Conservation (phyloP, 1,140 invertebrate species). For the Polyergus mexicanus region DNA sequence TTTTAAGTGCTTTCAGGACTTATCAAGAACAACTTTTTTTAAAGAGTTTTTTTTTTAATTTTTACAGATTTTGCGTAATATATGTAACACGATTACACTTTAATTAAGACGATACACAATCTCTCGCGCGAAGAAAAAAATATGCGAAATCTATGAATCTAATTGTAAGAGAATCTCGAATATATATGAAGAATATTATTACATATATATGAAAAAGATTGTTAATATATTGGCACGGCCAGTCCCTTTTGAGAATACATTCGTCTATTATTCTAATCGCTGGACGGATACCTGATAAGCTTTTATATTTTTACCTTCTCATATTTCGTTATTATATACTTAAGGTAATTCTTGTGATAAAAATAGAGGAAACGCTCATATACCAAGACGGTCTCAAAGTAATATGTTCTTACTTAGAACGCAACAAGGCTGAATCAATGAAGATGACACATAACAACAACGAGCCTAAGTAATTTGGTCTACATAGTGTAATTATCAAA, state of each 20-base stretch:
- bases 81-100: neutral
- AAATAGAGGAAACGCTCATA: constrained; percentile 12
- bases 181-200: constrained; percentile 30
- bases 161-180: constrained; percentile 18
- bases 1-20: neutral
- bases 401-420: constrained; percentile 13
- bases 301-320: constrained; percentile 63
- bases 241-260: constrained; percentile 6
- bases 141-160: constrained; percentile 31
- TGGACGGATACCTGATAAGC: constrained; percentile 84
- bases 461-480: neutral
- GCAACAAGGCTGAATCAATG: constrained; percentile 33
- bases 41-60: constrained; percentile 35
- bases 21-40: neutral
- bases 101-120: constrained; percentile 15
- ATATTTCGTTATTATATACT: constrained; percentile 5
- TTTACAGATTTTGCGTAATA: constrained; percentile 29
- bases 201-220: neutral
- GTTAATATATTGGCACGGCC: constrained; percentile 16
- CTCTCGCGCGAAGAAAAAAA: neutral
- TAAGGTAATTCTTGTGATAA: constrained; percentile 26
- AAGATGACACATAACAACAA: neutral
- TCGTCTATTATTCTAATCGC: constrained; percentile 64
- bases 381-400: neutral
- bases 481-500: constrained; percentile 9